Percentiles rank a stretch among this genome's conserved stretches.
Conservation (phyloP, 92 coral and sea anemone genomes). For the Porites evermanni region DNA sequence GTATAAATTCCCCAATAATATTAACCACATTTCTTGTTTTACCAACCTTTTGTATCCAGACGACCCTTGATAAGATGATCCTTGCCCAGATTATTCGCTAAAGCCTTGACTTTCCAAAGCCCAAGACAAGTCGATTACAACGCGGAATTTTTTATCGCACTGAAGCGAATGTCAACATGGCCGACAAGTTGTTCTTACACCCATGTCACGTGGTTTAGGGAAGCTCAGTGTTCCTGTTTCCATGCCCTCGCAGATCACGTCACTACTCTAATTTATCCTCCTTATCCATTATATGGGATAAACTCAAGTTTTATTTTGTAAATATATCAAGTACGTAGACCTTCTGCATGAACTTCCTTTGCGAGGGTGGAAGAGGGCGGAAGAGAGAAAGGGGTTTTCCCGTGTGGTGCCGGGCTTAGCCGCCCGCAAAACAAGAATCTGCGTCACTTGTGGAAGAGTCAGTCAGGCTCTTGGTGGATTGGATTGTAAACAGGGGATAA, state of each 20-base stretch:
- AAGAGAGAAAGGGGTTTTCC: no score
- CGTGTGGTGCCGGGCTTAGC: no score
- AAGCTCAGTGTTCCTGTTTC: background rate
- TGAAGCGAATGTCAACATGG: constrained; percentile 26
- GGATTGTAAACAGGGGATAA: no score
- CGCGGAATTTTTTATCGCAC: background rate
- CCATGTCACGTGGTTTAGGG: constrained; percentile 67
- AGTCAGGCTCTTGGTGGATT: no score
- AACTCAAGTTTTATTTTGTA: no score
- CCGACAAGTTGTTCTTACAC: constrained; percentile 46
- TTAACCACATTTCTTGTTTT: background rate
- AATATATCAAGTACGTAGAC: no score
- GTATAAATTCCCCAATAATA: background rate
- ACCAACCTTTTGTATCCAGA: constrained; percentile 26
- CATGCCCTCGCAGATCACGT: background rate
- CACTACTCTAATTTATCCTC: background rate
- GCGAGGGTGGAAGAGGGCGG: no score
- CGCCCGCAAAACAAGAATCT: no score
- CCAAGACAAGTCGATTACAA: background rate
- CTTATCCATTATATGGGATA: no score
- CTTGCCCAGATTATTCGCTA: background rate
- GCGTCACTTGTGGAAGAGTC: no score
- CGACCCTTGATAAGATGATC: no score
- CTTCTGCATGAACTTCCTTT: no score
- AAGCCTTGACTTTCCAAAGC: background rate